phyloP scores from a whole-genome alignment of 2,113 vertebrate genomes.

The Diphyllodes magnificus region DNA sequence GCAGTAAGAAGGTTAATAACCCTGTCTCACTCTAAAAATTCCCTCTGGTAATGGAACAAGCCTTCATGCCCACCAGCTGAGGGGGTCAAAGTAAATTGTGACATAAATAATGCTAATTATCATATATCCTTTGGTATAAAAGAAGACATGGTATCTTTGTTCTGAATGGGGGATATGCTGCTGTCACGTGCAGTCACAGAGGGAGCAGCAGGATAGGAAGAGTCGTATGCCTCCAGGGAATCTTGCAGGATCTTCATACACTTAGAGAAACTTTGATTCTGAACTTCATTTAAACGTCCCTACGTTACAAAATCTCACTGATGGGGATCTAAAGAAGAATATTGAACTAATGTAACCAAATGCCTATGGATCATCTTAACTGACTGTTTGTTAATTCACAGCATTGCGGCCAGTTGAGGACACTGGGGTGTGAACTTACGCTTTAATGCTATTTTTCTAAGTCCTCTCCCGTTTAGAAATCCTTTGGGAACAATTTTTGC shows the following conservation, averaged over 20 bases:
- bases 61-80: not conserved
- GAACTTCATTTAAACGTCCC: not conserved
- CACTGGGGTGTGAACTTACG: not conserved
- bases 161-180: not conserved
- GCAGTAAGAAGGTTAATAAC: not conserved
- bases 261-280: not conserved
- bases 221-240: accelerated
- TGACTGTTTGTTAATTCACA: not conserved
- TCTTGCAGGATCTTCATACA: not conserved
- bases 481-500: not conserved
- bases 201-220: not conserved
- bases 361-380: not conserved
- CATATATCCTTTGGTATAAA: not conserved
- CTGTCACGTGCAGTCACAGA: not conserved
- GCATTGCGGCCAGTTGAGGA: not conserved
- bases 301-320: not conserved
- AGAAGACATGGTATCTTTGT: not conserved
- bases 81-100: not conserved
- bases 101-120: not conserved
- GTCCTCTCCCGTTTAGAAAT: not conserved
- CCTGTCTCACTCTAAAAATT: not conserved
- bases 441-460: not conserved
- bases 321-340: not conserved
- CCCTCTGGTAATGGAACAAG: not conserved
- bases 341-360: not conserved